phyloP scores from a whole-genome alignment of 1,140 invertebrate genomes.

The Rhyzopertha dominica region DNA sequence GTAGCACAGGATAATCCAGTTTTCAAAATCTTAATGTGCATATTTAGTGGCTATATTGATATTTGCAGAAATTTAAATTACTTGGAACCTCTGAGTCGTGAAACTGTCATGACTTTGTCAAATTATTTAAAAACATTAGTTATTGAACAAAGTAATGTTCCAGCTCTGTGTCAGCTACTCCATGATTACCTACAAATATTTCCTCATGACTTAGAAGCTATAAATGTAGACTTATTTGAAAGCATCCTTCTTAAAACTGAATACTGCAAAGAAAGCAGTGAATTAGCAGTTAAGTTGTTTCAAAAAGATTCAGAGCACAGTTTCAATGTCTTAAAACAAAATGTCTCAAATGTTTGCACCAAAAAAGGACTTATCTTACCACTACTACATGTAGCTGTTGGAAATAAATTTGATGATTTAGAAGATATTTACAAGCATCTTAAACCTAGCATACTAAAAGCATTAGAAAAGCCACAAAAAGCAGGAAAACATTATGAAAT shows the following conservation, averaged over 20 bases:
- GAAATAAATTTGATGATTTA: constrained; percentile 44
- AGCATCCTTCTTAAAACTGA: constrained; percentile 44
- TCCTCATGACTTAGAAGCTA: constrained; percentile 49
- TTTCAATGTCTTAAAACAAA: constrained; percentile 45
- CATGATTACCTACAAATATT: constrained; percentile 53
- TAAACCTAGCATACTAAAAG: constrained; percentile 54
- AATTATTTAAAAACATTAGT: constrained; percentile 6
- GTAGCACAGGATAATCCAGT: too few species aligned
- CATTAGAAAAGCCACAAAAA: constrained; percentile 60
- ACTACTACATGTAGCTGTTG: constrained; percentile 48
- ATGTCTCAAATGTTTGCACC: constrained; percentile 41
- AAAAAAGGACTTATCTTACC: constrained; percentile 57
- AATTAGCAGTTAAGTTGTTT: constrained; percentile 49
- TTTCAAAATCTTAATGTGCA: too few species aligned
- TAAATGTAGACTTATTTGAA: constrained; percentile 50
- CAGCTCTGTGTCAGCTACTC: constrained; percentile 15
- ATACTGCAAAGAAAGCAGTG: constrained; percentile 49
- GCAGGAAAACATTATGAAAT: constrained; percentile 55
- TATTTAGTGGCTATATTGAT: too few species aligned
- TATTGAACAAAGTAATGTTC: constrained; percentile 13
- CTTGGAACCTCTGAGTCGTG: constrained; percentile 16
- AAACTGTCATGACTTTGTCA: constrained; percentile 15
- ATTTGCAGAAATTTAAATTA: too few species aligned
- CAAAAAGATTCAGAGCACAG: constrained; percentile 46
- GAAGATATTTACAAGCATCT: constrained; percentile 52